phyloP scores from a whole-genome alignment of 2,113 vertebrate species.

The Xiphophorus maculatus region DNA sequence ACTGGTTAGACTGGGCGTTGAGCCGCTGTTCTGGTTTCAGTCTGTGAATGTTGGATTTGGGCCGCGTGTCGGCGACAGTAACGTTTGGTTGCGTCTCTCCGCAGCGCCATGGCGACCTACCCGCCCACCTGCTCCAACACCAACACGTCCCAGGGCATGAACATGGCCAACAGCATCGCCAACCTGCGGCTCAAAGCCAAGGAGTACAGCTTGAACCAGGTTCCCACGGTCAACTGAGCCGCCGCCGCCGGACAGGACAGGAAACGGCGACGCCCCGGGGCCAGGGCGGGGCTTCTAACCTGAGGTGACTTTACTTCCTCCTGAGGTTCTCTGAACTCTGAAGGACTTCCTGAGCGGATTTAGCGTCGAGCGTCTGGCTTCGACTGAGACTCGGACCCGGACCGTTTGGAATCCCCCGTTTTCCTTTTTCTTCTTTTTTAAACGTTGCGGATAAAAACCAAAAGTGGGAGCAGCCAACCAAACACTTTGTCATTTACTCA shows the following conservation, averaged over 20 bases:
- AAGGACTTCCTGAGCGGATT: slow-evolving; percentile 52
- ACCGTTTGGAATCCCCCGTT: background rate
- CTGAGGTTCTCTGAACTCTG: slow-evolving; percentile 51
- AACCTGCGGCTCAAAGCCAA: slow-evolving; percentile 99
- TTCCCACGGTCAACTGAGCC: slow-evolving; percentile 96
- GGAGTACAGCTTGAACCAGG: slow-evolving; percentile 99
- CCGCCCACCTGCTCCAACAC: slow-evolving; percentile 93
- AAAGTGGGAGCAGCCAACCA: slow-evolving; percentile 31
- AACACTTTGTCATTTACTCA: slow-evolving; percentile 66
- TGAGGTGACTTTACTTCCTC: slow-evolving; percentile 12
- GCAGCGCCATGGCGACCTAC: slow-evolving; percentile 94
- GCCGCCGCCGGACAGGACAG: too few relatives aligned
- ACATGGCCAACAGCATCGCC: slow-evolving; percentile 99
- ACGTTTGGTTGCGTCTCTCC: slow-evolving; percentile 37
- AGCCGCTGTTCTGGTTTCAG: too few relatives aligned
- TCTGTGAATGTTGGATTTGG: too few relatives aligned
- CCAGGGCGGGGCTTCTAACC: slow-evolving; percentile 27
- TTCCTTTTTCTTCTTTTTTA: background rate
- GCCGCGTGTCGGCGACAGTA: background rate
- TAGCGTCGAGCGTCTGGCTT: slow-evolving; percentile 54
- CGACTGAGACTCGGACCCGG: slow-evolving; percentile 30
- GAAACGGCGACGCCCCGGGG: background rate
- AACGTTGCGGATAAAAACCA: slow-evolving; percentile 30
- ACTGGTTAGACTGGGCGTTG: background rate
- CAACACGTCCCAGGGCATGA: slow-evolving; percentile 95